Percentiles rank a stretch among this genome's conserved stretches.
phyloP scores from a whole-genome alignment of 2,888 invertebrate species.

The Dasysyrphus tricinctus region DNA sequence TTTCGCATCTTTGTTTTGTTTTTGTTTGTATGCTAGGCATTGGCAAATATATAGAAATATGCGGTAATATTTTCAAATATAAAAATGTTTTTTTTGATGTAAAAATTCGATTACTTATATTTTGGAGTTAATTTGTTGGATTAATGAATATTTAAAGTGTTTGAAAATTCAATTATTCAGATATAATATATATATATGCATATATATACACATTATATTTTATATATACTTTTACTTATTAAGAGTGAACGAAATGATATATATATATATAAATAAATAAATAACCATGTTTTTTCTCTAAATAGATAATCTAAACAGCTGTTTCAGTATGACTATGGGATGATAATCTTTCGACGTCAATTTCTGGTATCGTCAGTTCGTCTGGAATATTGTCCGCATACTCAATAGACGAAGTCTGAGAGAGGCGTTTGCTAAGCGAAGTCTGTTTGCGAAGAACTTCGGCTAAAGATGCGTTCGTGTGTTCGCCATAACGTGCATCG shows the following conservation, averaged over 20 bases:
- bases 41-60: conserved; percentile 41
- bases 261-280: conserved; percentile 57
- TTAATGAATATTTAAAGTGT: conserved; percentile 23
- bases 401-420: conserved; percentile 96
- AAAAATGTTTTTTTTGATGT: conserved; percentile 39
- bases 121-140: conserved; percentile 50
- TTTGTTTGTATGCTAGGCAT: conserved; percentile 39
- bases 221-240: conserved; percentile 29
- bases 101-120: conserved; percentile 40
- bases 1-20: not conserved
- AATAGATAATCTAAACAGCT: conserved; percentile 88
- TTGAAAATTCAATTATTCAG: conserved; percentile 12
- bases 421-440: conserved; percentile 95
- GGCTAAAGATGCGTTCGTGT: conserved; percentile 95
- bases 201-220: conserved; percentile 27
- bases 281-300: conserved; percentile 35
- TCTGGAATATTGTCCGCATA: conserved; percentile 95
- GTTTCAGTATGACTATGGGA: conserved; percentile 97
- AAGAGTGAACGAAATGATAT: conserved; percentile 40
- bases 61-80: conserved; percentile 42
- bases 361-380: conserved; percentile 94
- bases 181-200: conserved; percentile 31
- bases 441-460: conserved; percentile 97
- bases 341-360: conserved; percentile 95
- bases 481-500: conserved; percentile 96